These are phyloP conservation scores for Hydrocynus forskahlii DNA, from an alignment of 2,797 vertebrate species.

Conservation along the genomic window DNA sequence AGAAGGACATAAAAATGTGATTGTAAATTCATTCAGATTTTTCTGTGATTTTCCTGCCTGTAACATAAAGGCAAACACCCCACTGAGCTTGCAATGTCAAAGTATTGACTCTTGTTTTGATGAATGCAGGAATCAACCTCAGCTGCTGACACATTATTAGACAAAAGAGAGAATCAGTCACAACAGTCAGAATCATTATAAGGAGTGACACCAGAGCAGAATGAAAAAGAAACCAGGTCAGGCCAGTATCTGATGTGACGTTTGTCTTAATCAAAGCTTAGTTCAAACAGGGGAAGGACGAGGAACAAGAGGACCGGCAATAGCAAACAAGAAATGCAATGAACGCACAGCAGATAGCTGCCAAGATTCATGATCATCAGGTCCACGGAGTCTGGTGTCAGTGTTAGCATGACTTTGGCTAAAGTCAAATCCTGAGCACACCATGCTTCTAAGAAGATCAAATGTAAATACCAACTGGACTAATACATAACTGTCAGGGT, in stretches of 20 bases:
- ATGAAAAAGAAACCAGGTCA: conserved; percentile 41
- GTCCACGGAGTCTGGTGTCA: background rate
- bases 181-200: conserved; percentile 30
- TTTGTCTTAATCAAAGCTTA: conserved; percentile 52
- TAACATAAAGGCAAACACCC: conserved; percentile 14
- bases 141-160: conserved; percentile 45
- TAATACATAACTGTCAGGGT: background rate
- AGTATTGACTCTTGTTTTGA: conserved; percentile 43
- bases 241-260: conserved; percentile 49
- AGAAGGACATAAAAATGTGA: background rate
- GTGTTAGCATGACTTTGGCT: conserved; percentile 1
- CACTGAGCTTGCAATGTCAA: conserved; percentile 33
- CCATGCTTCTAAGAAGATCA: background rate
- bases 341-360: conserved; percentile 28
- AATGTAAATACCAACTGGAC: background rate
- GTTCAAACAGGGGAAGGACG: conserved; percentile 44
- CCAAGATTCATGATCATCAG: conserved; percentile 31
- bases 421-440: background rate
- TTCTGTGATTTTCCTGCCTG: background rate
- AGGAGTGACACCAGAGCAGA: conserved; percentile 20
- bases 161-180: conserved; percentile 47
- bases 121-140: conserved; percentile 42
- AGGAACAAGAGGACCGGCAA: background rate
- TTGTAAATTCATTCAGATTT: background rate
- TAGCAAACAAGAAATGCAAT: conserved; percentile 16